Percentiles rank a stretch among this genome's conserved stretches.
Conservation (phyloP, 1,140 invertebrate genomes). For the Drosophila busckii region DNA sequence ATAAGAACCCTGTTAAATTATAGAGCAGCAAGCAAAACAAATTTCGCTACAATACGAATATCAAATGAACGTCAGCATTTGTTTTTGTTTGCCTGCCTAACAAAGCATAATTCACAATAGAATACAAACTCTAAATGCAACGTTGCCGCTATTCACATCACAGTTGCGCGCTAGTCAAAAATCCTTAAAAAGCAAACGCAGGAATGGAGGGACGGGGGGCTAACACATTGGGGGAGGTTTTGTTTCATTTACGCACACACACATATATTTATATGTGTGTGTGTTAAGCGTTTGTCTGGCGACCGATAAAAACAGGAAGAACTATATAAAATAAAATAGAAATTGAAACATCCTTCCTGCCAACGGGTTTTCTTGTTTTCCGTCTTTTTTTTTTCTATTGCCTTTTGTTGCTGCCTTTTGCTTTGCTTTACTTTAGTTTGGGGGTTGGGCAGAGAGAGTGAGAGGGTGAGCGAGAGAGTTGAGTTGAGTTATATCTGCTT, state of each 20-base stretch:
- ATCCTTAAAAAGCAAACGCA: neutral
- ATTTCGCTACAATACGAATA: constrained; percentile 11
- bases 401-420: no score
- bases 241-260: constrained; percentile 42
- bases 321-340: constrained; percentile 70
- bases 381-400: no score
- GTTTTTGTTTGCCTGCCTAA: no score
- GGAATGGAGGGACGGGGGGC: constrained; percentile 10
- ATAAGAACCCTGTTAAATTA: constrained; percentile 51
- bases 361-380: no score
- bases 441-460: constrained; percentile 20
- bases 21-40: constrained; percentile 32
- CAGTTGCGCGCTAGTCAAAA: constrained; percentile 9
- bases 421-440: neutral
- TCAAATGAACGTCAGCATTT: constrained; percentile 39
- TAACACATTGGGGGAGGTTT: constrained; percentile 32
- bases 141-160: constrained; percentile 62
- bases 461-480: constrained; percentile 34
- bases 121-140: constrained; percentile 22
- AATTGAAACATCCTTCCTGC: constrained; percentile 74
- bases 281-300: no score
- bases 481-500: constrained; percentile 28
- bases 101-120: constrained; percentile 19
- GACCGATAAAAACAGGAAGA: constrained; percentile 63
- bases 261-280: no score